Conservation (phyloP, 2,888 invertebrate genomes). For the Cyaniris semiargus region DNA sequence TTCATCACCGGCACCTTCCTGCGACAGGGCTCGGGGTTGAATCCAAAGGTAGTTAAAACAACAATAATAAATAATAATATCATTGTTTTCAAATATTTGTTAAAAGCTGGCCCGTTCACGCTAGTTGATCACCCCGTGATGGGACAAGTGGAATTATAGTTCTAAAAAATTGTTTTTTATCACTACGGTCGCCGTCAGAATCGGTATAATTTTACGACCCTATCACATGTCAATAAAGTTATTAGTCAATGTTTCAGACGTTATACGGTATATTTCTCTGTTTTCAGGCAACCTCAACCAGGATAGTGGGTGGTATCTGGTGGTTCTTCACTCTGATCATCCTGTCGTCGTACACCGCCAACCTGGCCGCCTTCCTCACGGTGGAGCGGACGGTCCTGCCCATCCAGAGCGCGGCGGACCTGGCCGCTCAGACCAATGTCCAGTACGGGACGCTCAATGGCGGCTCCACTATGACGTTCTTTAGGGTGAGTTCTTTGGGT, state of each 20-base stretch:
- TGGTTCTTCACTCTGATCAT: slow-evolving; percentile 99
- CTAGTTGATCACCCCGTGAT: too few relatives aligned
- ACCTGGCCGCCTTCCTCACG: slow-evolving; percentile 98
- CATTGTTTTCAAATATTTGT: too few relatives aligned
- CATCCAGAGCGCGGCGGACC: slow-evolving; percentile 96
- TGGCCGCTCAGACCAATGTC: slow-evolving; percentile 96
- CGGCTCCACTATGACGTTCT: slow-evolving; percentile 98
- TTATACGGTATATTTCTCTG: not conserved
- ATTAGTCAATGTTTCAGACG: too few relatives aligned
- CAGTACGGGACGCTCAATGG: slow-evolving; percentile 96
- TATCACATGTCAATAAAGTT: too few relatives aligned
- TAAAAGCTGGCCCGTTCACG: too few relatives aligned
- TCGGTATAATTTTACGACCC: too few relatives aligned
- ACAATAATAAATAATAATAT: too few relatives aligned
- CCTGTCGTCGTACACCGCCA: slow-evolving; percentile 98
- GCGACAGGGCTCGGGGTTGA: slow-evolving; percentile 94
- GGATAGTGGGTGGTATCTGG: slow-evolving; percentile 98
- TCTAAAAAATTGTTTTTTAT: too few relatives aligned
- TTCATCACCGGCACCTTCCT: slow-evolving; percentile 97
- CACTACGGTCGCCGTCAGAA: too few relatives aligned
- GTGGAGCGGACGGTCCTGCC: slow-evolving; percentile 98
- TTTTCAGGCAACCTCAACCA: slow-evolving; percentile 91
- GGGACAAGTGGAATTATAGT: too few relatives aligned
- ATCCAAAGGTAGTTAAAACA: slow-evolving; percentile 88
- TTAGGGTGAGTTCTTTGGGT: slow-evolving; percentile 82